These are phyloP conservation scores for Paraplagusia blochii DNA, from an alignment of 2,113 vertebrate species.

Conservation along the genomic window DNA sequence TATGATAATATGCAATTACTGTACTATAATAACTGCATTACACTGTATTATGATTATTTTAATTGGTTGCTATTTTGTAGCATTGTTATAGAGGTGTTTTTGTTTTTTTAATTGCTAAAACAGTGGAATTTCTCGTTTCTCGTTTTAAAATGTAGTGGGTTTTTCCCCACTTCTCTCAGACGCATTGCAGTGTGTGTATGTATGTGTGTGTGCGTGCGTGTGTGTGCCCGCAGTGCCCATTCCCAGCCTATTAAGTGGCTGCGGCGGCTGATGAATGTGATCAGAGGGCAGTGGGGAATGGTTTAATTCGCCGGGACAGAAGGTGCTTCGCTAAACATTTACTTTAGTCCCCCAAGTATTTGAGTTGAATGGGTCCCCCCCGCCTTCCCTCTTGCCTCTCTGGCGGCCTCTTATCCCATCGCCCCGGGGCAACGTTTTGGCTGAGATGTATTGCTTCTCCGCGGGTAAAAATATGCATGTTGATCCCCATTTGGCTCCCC, in stretches of 20 bases:
- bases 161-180: conserved; percentile 8
- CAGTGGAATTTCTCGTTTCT: neutral
- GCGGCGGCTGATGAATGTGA: conserved; percentile 75
- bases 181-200: neutral
- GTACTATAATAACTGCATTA: too few species aligned
- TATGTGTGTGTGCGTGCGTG: conserved; percentile 1
- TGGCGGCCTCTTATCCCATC: conserved; percentile 74
- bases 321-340: conserved; percentile 78
- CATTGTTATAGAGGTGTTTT: neutral
- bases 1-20: neutral
- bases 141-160: neutral
- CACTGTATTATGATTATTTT: neutral
- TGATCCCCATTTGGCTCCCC: conserved; percentile 85
- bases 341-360: conserved; percentile 80
- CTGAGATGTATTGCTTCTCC: conserved; percentile 86
- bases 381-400: conserved; percentile 39
- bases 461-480: conserved; percentile 84
- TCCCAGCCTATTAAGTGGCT: conserved; percentile 72
- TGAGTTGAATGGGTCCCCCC: conserved; percentile 66
- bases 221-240: conserved; percentile 55
- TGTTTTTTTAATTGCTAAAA: neutral
- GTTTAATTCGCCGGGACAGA: conserved; percentile 77
- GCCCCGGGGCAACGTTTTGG: conserved; percentile 81
- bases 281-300: conserved; percentile 73
- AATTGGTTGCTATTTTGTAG: neutral